These are phyloP conservation scores for Bombus confusus DNA, from an alignment of 1,140 invertebrate species.

Conservation along the genomic window DNA sequence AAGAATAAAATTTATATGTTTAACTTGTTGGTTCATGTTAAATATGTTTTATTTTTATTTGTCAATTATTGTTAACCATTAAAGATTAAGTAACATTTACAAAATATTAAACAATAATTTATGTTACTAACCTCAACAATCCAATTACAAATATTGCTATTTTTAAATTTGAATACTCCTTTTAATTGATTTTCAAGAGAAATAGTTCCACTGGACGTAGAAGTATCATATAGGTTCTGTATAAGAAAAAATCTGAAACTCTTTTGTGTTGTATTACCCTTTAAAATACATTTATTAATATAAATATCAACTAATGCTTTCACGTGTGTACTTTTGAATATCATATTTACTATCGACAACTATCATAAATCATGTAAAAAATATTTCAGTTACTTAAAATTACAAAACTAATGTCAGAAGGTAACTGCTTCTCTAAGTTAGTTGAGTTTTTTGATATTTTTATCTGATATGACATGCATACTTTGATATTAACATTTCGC, in stretches of 20 bases:
- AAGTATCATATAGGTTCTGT: background rate
- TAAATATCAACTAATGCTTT: background rate
- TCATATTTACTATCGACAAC: background rate
- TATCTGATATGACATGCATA: too few relatives aligned
- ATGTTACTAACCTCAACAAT: slow-evolving; percentile 79
- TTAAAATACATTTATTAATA: background rate
- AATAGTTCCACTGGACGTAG: background rate
- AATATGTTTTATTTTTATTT: background rate
- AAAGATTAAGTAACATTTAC: background rate
- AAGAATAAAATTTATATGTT: background rate
- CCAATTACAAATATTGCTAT: slow-evolving; percentile 81
- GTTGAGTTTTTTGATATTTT: background rate
- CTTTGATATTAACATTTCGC: background rate
- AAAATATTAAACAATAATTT: slow-evolving; percentile 23
- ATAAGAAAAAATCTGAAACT: background rate
- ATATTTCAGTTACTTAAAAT: background rate
- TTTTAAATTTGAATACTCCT: slow-evolving; percentile 78
- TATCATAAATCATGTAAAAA: background rate
- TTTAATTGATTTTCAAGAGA: slow-evolving; percentile 71
- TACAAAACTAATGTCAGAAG: too few relatives aligned
- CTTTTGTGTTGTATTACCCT: background rate
- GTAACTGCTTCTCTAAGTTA: background rate
- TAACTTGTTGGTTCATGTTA: background rate
- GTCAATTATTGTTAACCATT: background rate
- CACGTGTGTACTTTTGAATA: background rate